These are phyloP conservation scores for Anthophora plumipes DNA, from an alignment of 2,888 invertebrate genomes.

Conservation along the genomic window DNA sequence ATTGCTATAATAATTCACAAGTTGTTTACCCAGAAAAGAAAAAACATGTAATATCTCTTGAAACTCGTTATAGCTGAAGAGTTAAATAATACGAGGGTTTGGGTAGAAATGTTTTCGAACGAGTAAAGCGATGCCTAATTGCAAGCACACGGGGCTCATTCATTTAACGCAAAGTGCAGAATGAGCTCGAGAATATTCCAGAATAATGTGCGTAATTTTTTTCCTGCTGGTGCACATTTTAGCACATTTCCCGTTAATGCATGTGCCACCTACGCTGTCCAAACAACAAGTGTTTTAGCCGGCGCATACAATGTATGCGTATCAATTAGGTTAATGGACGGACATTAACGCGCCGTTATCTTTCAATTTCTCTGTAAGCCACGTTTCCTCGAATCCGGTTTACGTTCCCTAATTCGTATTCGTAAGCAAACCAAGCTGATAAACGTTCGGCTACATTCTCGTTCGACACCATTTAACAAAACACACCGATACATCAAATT, in stretches of 20 bases:
- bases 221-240: background rate
- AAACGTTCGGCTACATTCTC: background rate
- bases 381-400: conserved; percentile 1
- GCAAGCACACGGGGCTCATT: background rate
- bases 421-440: conserved; percentile 4
- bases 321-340: conserved; percentile 33
- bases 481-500: too few relatives aligned
- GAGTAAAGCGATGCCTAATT: too few relatives aligned
- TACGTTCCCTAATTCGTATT: background rate
- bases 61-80: too few relatives aligned
- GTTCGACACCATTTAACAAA: background rate
- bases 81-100: too few relatives aligned
- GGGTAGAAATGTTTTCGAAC: too few relatives aligned
- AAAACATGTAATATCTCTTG: too few relatives aligned
- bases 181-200: background rate
- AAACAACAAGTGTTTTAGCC: conserved; percentile 3
- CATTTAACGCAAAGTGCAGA: background rate
- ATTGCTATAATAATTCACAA: too few relatives aligned
- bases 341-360: conserved; percentile 4
- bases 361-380: conserved; percentile 14
- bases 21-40: too few relatives aligned
- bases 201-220: background rate
- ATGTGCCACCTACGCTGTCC: background rate
- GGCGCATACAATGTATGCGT: conserved; percentile 7
- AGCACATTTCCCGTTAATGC: conserved; percentile 14